Evolutionary conservation across 2,113 vertebrate species (phyloP), one percentile per base, ranked within the genome.

Genomic region (Coracopsis vasa): DNA sequence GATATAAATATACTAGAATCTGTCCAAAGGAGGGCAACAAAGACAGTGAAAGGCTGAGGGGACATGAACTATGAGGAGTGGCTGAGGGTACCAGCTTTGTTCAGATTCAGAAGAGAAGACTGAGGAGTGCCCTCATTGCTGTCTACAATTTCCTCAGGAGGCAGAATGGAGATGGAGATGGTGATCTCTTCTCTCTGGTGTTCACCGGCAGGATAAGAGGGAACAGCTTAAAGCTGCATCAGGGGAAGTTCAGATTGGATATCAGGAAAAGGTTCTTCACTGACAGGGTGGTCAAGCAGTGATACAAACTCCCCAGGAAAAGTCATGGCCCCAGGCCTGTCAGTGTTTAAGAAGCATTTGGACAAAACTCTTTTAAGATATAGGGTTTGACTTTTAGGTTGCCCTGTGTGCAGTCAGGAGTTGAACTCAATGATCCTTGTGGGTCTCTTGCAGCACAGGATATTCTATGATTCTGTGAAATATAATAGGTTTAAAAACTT

Each of bases 131-230:
- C 17, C 4, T 51, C 27, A 29, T 11, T 44, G 47, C 65, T 67
- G 39, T 6, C 42, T 50, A 44, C 31, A 54, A 14, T 10, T 37
- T 48, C 16, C 6, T 51, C 17, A 7, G 10, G 17, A 75, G 7
- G 3, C 3, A 17, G 3, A 65, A 27, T 0, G 2, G 58, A 84
- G 15, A 48, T 5, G 10, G 17, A 72, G 5, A 18, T 35, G 20
- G 8, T 61, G 25, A 56, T 23, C 13, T 41, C 37, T 61, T 37
- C 9, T 65, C 24, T 71, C 25, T 4, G 6, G 29, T 37, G 11
- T 42, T 33, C 2, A 2, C 21, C 72, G 39, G 67, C 6, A 37
- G 5, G 8, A 35, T 18, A 19, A 0, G 0, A 77, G 33, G 14
- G 14, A 69, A 84, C 21, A 7, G 33, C 33, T 65, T 60, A 53